A percentile compares a stretch with the other conserved stretches of the same genome.
Conservation (phyloP, 2,113 vertebrate genomes). For the Chamaetylas fuelleborni region DNA sequence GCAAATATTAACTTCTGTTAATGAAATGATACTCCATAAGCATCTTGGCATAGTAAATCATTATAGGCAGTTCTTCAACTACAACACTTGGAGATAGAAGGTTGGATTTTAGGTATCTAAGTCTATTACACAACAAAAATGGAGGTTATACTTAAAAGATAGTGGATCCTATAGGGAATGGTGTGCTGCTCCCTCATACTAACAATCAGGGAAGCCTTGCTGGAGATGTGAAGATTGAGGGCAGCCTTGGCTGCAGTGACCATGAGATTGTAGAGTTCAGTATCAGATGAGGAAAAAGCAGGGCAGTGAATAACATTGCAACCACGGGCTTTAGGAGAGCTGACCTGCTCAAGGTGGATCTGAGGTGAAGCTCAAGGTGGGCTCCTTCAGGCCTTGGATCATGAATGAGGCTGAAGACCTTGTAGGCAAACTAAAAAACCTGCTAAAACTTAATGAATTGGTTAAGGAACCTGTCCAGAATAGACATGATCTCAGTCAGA, state of each 20-base stretch:
- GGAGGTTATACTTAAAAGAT: background rate
- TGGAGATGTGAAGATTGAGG: background rate
- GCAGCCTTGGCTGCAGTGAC: background rate
- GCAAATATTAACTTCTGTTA: background rate
- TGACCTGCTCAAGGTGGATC: background rate
- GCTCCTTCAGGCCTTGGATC: background rate
- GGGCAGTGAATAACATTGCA: background rate
- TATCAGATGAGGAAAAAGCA: background rate
- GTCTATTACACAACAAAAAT: background rate
- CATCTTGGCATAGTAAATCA: background rate
- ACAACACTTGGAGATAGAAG: background rate
- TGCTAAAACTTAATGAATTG: fast-evolving
- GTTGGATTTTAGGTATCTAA: background rate
- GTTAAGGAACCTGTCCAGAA: background rate
- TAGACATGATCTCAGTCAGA: background rate
- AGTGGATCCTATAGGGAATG: background rate
- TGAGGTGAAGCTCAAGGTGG: background rate
- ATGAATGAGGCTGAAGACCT: background rate
- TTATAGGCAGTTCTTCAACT: background rate
- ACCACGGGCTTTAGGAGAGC: background rate
- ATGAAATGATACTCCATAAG: background rate
- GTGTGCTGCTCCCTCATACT: background rate
- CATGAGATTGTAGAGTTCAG: background rate
- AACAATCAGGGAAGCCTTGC: background rate
- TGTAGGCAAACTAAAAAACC: fast-evolving